Percentiles rank a stretch among this genome's conserved stretches.
Evolutionary conservation across 2,797 vertebrate genomes (phyloP).

Genomic region (Columba guinea): DNA sequence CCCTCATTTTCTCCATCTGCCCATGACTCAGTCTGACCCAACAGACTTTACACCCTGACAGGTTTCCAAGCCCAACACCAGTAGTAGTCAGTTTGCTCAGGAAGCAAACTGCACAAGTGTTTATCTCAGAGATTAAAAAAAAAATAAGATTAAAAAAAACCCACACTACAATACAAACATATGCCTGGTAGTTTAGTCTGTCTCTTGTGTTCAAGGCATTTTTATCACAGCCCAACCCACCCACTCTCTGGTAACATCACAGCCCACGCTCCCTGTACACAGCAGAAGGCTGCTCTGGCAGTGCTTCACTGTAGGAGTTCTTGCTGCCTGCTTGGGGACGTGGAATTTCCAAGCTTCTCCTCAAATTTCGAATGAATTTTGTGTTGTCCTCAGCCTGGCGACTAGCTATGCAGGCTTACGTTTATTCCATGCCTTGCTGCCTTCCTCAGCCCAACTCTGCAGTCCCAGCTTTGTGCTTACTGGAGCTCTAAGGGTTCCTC

Average conservation of each 20-base stretch:
- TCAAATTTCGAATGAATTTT: neutral
- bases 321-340: neutral
- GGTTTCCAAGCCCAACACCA: neutral
- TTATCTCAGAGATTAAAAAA: neutral
- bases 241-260: neutral
- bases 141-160: neutral
- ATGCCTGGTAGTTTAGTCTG: neutral
- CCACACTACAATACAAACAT: neutral
- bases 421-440: neutral
- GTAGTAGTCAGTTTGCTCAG: neutral
- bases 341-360: neutral
- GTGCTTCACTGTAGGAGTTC: neutral
- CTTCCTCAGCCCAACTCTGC: neutral
- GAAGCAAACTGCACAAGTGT: neutral
- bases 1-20: neutral
- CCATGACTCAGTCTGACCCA: neutral
- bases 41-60: neutral
- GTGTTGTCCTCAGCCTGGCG: neutral
- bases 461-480: accelerated
- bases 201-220: neutral
- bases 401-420: neutral
- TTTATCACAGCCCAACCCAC: neutral
- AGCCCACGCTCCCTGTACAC: neutral
- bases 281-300: neutral
- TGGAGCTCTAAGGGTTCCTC: neutral